phyloP scores from a whole-genome alignment of 2,797 vertebrate genomes.

The Acanthopagrus latus region DNA sequence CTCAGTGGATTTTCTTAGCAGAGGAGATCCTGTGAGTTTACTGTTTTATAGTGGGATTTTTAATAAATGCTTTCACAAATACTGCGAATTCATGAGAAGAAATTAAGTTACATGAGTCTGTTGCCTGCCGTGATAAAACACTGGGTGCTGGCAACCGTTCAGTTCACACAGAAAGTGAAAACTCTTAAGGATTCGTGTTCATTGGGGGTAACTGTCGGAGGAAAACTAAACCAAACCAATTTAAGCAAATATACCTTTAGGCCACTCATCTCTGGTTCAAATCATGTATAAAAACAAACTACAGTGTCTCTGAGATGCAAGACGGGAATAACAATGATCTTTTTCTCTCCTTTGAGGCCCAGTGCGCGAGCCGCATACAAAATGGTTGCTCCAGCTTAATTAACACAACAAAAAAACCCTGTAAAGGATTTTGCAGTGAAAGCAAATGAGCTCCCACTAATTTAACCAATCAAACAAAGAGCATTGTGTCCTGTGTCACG shows the following conservation, averaged over 20 bases:
- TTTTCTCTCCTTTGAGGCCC: constrained; percentile 48
- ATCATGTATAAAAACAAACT: constrained; percentile 49
- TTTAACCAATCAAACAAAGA: constrained; percentile 83
- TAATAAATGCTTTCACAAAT: constrained; percentile 9
- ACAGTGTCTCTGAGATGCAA: constrained; percentile 44
- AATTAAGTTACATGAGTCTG: constrained; percentile 28
- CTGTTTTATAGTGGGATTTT: neutral
- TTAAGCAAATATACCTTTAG: constrained; percentile 62
- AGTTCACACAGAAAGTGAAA: constrained; percentile 25
- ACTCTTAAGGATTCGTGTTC: constrained; percentile 34
- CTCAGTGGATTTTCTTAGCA: constrained; percentile 15
- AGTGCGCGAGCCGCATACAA: constrained; percentile 65
- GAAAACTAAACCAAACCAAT: constrained; percentile 53
- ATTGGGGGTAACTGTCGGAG: constrained; percentile 10
- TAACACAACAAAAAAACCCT: constrained; percentile 79
- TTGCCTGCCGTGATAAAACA: constrained; percentile 28
- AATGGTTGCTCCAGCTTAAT: constrained; percentile 74
- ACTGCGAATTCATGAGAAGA: constrained; percentile 12
- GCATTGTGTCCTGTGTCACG: constrained; percentile 76
- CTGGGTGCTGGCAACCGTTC: constrained; percentile 28
- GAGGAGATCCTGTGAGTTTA: neutral
- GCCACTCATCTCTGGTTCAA: constrained; percentile 53
- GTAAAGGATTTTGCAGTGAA: constrained; percentile 79
- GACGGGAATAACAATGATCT: constrained; percentile 62
- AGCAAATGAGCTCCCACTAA: constrained; percentile 83